phyloP scores from a whole-genome alignment of 2,888 invertebrate species.

The Liposcelis brunnea region DNA sequence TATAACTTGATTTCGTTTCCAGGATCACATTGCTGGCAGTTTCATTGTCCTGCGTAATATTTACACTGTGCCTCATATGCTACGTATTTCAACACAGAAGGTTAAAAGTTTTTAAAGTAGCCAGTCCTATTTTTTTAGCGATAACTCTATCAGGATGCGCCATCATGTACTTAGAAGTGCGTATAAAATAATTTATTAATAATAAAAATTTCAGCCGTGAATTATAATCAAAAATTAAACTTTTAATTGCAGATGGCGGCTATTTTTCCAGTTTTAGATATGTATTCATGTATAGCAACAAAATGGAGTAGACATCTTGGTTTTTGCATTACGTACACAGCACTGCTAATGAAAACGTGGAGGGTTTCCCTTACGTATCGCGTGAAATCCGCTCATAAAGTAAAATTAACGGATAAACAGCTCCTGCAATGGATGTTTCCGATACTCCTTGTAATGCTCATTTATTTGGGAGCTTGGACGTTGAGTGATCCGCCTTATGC shows the following conservation, averaged over 20 bases:
- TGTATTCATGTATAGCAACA: slow-evolving; percentile 70
- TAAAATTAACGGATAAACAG: slow-evolving; percentile 83
- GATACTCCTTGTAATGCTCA: slow-evolving; percentile 72
- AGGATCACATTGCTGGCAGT: slow-evolving; percentile 66
- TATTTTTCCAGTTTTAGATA: slow-evolving; percentile 73
- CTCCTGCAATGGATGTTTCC: slow-evolving; percentile 86
- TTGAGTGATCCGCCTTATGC: slow-evolving; percentile 70
- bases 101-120: slow-evolving; percentile 80
- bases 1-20: slow-evolving; percentile 19
- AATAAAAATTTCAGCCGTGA: slow-evolving; percentile 1
- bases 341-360: slow-evolving; percentile 88
- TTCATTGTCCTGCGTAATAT: slow-evolving; percentile 61
- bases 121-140: slow-evolving; percentile 80
- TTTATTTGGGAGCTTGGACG: slow-evolving; percentile 82
- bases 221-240: background rate
- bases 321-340: slow-evolving; percentile 83
- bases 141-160: slow-evolving; percentile 80
- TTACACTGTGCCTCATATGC: slow-evolving; percentile 55
- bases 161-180: slow-evolving; percentile 84
- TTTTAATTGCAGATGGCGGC: slow-evolving; percentile 61
- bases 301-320: slow-evolving; percentile 90
- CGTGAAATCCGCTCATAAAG: slow-evolving; percentile 83
- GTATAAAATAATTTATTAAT: slow-evolving; percentile 18
- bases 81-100: slow-evolving; percentile 70
- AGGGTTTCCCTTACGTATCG: slow-evolving; percentile 86